These are phyloP conservation scores for Eurypyga helias DNA, from an alignment of 2,113 vertebrate species.

Conservation along the genomic window DNA sequence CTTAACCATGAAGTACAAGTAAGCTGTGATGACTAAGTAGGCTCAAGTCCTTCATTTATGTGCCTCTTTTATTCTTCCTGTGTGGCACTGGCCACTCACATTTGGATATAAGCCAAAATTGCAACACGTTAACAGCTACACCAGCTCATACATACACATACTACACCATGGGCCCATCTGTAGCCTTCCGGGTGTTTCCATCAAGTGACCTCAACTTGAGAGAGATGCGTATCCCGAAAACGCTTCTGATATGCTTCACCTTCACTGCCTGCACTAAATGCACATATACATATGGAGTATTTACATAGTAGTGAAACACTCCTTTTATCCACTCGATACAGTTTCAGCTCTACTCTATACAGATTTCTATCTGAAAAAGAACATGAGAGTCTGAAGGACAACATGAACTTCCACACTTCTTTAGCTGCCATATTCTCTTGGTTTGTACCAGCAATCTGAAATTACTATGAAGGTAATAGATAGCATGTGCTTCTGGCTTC, in stretches of 20 bases:
- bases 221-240: background rate
- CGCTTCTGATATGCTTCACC: background rate
- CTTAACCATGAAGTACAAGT: background rate
- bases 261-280: background rate
- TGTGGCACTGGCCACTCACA: background rate
- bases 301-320: background rate
- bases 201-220: background rate
- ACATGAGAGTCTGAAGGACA: background rate
- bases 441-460: background rate
- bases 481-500: background rate
- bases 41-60: background rate
- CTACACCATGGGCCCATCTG: accelerated
- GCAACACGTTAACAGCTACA: background rate
- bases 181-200: background rate
- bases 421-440: background rate
- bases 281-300: background rate
- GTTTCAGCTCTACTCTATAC: background rate
- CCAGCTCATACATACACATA: accelerated
- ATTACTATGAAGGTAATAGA: background rate
- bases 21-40: background rate
- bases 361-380: background rate
- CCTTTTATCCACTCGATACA: background rate
- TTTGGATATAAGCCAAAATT: background rate
- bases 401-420: background rate
- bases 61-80: background rate